phyloP scores from a whole-genome alignment of 2,888 invertebrate species.

The Agrilus cyanescens region DNA sequence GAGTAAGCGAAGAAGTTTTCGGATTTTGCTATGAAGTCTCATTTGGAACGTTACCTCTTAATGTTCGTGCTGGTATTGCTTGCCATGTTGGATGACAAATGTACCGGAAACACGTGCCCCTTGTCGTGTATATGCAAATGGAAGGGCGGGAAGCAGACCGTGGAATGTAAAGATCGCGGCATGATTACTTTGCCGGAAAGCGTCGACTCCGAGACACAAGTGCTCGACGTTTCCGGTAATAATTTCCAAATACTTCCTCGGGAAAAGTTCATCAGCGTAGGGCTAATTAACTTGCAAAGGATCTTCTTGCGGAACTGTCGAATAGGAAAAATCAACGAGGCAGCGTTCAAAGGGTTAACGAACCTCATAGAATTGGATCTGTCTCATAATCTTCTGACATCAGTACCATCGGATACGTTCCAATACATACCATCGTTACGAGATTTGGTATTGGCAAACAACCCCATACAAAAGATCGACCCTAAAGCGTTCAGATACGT shows the following conservation, averaged over 20 bases:
- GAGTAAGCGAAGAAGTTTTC: no score
- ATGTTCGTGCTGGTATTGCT: conserved; percentile 11
- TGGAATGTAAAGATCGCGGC: conserved; percentile 75
- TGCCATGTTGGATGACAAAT: conserved; percentile 17
- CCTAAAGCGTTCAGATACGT: conserved; percentile 62
- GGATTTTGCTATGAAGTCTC: no score
- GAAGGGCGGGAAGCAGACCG: conserved; percentile 89
- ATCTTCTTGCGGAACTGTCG: conserved; percentile 74
- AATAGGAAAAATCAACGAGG: conserved; percentile 73
- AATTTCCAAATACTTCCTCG: conserved; percentile 72
- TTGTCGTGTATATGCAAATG: conserved; percentile 81
- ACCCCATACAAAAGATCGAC: conserved; percentile 71
- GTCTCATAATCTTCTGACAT: conserved; percentile 69
- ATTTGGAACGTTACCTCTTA: no score
- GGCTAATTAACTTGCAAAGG: conserved; percentile 75
- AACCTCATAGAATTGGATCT: conserved; percentile 85
- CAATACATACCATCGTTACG: conserved; percentile 69
- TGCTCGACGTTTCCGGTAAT: conserved; percentile 80
- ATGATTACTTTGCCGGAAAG: conserved; percentile 76
- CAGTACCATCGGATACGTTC: conserved; percentile 70
- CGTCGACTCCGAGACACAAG: conserved; percentile 81
- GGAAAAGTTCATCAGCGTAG: conserved; percentile 70
- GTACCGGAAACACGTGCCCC: conserved; percentile 53
- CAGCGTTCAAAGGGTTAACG: conserved; percentile 75
- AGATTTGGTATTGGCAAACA: conserved; percentile 67